Percentiles rank a stretch among this genome's conserved stretches.
phyloP scores from a whole-genome alignment of 2,888 invertebrate species.

The Apeira syringaria region DNA sequence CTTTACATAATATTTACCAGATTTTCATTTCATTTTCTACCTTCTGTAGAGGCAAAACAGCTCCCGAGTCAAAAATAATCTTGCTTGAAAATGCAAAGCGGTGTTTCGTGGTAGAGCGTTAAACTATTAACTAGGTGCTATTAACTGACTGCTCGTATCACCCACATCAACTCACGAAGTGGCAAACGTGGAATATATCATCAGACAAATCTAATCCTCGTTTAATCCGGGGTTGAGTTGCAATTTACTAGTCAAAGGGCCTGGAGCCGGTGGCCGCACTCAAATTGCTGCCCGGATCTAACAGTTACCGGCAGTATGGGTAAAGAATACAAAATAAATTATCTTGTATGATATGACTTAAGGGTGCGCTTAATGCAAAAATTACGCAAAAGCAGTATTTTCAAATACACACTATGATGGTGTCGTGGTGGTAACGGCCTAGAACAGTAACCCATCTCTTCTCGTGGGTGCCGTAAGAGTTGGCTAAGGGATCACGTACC shows the following conservation, averaged over 20 bases:
- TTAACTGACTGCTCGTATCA: conserved; percentile 3
- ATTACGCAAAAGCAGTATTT: too few species aligned
- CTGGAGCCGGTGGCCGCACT: conserved; percentile 40
- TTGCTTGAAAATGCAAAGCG: conserved; percentile 6
- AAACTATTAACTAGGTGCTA: conserved; percentile 14
- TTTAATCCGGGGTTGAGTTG: conserved; percentile 50
- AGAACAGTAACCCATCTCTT: too few species aligned
- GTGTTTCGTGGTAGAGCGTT: neutral
- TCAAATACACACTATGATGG: too few species aligned
- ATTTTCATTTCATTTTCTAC: too few species aligned
- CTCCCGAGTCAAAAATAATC: conserved; percentile 6
- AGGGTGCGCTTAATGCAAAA: too few species aligned
- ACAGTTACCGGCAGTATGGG: conserved; percentile 27
- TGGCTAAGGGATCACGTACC: too few species aligned
- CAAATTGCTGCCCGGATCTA: conserved; percentile 49
- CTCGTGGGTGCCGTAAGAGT: too few species aligned
- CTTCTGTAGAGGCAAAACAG: too few species aligned
- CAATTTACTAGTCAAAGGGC: conserved; percentile 63
- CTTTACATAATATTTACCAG: too few species aligned
- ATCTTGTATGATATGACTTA: too few species aligned
- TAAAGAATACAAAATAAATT: too few species aligned
- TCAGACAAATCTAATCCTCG: conserved; percentile 50
- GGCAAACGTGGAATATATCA: conserved; percentile 36
- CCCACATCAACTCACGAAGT: conserved; percentile 15
- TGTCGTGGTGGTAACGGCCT: too few species aligned